Percentiles rank a stretch among this genome's conserved stretches.
Conservation (phyloP, 1,140 invertebrate genomes). For the Ceratina calcarata region DNA sequence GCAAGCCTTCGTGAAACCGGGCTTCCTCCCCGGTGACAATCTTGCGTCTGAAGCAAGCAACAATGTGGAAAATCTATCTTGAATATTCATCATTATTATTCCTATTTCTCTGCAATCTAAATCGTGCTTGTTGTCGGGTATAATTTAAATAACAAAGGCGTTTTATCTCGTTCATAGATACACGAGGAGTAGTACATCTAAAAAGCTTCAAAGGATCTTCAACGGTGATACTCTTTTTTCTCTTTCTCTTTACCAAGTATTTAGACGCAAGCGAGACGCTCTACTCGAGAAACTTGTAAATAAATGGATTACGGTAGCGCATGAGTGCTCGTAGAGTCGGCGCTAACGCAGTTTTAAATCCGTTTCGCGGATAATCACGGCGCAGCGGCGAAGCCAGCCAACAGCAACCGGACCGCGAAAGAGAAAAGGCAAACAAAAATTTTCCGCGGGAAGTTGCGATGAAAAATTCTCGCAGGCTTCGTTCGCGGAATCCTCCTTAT, state of each 20-base stretch:
- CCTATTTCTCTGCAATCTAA: no score
- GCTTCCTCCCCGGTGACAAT: slow-evolving; percentile 17
- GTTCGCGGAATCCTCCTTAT: slow-evolving; percentile 44
- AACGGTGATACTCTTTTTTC: neutral
- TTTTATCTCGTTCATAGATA: neutral
- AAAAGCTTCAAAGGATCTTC: neutral
- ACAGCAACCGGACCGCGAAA: slow-evolving; percentile 31
- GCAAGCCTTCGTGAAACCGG: neutral
- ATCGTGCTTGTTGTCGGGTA: no score
- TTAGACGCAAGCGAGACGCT: slow-evolving; percentile 12
- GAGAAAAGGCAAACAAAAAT: slow-evolving; percentile 44
- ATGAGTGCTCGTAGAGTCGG: slow-evolving; percentile 32
- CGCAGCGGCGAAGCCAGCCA: neutral
- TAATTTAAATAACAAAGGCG: neutral
- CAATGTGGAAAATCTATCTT: neutral
- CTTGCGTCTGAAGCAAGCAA: neutral
- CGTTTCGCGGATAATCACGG: slow-evolving; percentile 57
- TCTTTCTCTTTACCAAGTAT: neutral
- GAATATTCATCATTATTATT: no score
- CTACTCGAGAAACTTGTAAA: slow-evolving; percentile 36
- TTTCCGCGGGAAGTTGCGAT: slow-evolving; percentile 26
- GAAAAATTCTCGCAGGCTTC: slow-evolving; percentile 58
- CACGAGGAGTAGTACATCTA: neutral
- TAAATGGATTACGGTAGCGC: slow-evolving; percentile 46
- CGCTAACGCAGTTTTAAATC: slow-evolving; percentile 59